Percentiles rank a stretch among this genome's conserved stretches.
phyloP scores from a whole-genome alignment of 2,888 invertebrate species.

The Octonoba sinensis region DNA sequence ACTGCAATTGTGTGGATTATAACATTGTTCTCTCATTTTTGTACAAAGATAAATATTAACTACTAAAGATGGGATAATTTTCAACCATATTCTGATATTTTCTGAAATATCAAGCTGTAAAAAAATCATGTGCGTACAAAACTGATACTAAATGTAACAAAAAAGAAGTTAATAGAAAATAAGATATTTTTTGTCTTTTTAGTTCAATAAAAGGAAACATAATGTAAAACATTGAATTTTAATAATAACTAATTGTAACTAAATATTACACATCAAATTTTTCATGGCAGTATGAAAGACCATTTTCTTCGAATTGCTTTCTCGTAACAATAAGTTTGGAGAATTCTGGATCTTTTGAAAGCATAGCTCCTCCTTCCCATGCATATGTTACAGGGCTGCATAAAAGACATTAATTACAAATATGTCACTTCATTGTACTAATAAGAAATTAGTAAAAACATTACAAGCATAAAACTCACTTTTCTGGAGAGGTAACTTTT shows the following conservation, averaged over 20 bases:
- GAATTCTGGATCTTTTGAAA: slow-evolving; percentile 82
- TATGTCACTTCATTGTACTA: neutral
- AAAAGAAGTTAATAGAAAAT: too few relatives aligned
- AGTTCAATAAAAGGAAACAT: too few relatives aligned
- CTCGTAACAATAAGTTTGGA: slow-evolving; percentile 78
- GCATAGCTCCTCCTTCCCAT: slow-evolving; percentile 87
- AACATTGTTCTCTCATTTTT: too few relatives aligned
- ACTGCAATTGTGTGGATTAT: too few relatives aligned
- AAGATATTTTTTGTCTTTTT: too few relatives aligned
- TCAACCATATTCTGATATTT: too few relatives aligned
- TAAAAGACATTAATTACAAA: slow-evolving; percentile 54
- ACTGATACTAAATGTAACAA: too few relatives aligned
- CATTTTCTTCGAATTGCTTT: slow-evolving; percentile 91
- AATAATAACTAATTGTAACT: slow-evolving; percentile 2
- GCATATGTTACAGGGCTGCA: slow-evolving; percentile 84
- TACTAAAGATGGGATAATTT: too few relatives aligned
- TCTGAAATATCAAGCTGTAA: too few relatives aligned
- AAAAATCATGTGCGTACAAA: too few relatives aligned
- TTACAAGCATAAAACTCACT: slow-evolving; percentile 74
- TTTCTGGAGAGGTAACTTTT: slow-evolving; percentile 79
- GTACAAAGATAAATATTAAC: too few relatives aligned
- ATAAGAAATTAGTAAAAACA: neutral
- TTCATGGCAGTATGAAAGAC: slow-evolving; percentile 76
- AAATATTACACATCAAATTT: slow-evolving; percentile 67
- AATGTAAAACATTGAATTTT: too few relatives aligned